phyloP scores from a whole-genome alignment of 2,888 invertebrate species.

The Palloptera scutellata region DNA sequence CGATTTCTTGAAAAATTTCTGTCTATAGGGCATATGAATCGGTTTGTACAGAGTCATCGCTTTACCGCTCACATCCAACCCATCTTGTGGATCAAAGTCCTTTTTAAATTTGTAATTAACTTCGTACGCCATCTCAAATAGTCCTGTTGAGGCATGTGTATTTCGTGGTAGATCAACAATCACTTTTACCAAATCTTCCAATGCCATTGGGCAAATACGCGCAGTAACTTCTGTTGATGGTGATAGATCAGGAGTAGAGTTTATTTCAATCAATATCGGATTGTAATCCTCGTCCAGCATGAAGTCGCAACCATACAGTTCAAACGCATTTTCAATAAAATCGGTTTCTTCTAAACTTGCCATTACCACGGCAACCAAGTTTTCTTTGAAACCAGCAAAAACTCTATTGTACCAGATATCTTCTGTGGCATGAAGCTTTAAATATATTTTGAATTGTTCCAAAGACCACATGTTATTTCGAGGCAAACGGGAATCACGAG shows the following conservation, averaged over 20 bases:
- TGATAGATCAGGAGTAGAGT: constrained; percentile 85
- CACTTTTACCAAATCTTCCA: constrained; percentile 90
- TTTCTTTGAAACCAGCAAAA: constrained; percentile 85
- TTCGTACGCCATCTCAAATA: constrained; percentile 68
- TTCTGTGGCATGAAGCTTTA: constrained; percentile 64
- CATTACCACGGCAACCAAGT: constrained; percentile 80
- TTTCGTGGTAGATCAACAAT: constrained; percentile 59
- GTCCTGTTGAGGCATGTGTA: constrained; percentile 67
- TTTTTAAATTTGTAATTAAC: constrained; percentile 46
- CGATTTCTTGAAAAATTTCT: constrained; percentile 21
- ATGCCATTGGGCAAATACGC: constrained; percentile 79
- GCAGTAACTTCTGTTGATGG: constrained; percentile 85
- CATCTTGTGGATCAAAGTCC: constrained; percentile 32
- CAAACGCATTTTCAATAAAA: constrained; percentile 79
- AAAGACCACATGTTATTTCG: constrained; percentile 86
- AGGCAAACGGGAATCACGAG: constrained; percentile 73
- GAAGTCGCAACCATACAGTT: constrained; percentile 92
- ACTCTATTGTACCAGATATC: constrained; percentile 76
- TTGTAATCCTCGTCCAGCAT: constrained; percentile 83
- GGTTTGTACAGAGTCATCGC: constrained; percentile 39
- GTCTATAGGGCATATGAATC: neutral
- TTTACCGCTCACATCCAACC: constrained; percentile 37
- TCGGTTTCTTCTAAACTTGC: constrained; percentile 79
- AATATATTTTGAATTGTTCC: constrained; percentile 73
- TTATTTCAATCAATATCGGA: constrained; percentile 93